Base-by-base conservation (phyloP, 2,888 invertebrate genomes). In the Ennomos fuscantarius region DNA sequence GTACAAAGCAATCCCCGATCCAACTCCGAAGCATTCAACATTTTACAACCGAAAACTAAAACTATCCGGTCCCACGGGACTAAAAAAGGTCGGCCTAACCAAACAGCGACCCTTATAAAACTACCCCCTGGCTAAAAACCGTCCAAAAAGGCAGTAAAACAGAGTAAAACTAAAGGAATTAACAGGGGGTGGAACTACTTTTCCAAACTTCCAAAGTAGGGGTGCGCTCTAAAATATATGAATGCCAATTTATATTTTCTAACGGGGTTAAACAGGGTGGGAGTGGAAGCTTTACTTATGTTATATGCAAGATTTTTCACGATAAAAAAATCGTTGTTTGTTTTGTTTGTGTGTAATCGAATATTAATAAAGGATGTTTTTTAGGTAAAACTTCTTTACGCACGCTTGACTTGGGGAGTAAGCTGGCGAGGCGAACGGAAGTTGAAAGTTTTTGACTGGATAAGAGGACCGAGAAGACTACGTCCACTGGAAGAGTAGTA, bases 101-200 rank as follows among this genome's bases (percentile, higher is more conserved):
- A 91, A 92, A 92, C 91, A 92, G 62, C 74, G 79, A 89, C 92
- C 91, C 90, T 88, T 90, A 89, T 89, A 88, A 88, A 87, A 85
- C 83, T 84, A 79, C 81, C 76, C 71, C 59, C 64, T 65, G 64
- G 71, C 79, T 86, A 89, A 91, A 91, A 90, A 90, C 81, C 82
- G 74, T 81, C 89, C 90, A 89, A 91, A 91, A 92, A 90, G 90
- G 89, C 88, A 83, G 87, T 92, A 92, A 91, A 92, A 92, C 91
- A 88, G 87, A 83, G 87, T 91, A 92, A 91, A 92, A 92, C 91
- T 91, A 89, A 89, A 86, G 91, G 90, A 90, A 91, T 90, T 91
- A 92, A 72, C 86, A 81, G 78, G 76, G 82, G 70, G 76, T 66
- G 75, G 82, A 88, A 89, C 92, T 90, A 91, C 92, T 91, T 92